Conservation (phyloP, 2,888 invertebrate species). For the Acanthopleura granulata region DNA sequence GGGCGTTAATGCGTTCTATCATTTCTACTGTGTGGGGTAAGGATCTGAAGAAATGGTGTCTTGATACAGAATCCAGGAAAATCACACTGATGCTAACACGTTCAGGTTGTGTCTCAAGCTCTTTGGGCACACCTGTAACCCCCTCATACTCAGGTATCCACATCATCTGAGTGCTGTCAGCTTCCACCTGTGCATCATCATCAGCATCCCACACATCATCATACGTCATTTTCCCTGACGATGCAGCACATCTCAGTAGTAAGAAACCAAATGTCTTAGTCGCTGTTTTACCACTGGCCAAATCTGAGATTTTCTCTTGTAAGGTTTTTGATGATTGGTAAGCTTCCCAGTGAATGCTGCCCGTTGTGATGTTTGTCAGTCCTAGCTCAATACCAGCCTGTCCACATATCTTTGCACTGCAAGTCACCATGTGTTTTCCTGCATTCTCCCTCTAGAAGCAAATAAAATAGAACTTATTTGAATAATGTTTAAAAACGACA, state of each 20-base stretch:
- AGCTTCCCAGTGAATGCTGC: slow-evolving; percentile 22
- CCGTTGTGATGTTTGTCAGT: slow-evolving; percentile 21
- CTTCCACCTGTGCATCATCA: too few species aligned
- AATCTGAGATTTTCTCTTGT: slow-evolving; percentile 2
- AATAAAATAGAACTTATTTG: background rate
- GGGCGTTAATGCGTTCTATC: slow-evolving; percentile 32
- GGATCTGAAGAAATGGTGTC: slow-evolving; percentile 53
- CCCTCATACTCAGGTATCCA: too few species aligned
- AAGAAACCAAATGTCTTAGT: slow-evolving; percentile 31
- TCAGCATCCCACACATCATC: background rate
- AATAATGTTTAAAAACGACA: too few species aligned
- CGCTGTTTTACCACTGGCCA: background rate
- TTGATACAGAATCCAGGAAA: slow-evolving; percentile 55
- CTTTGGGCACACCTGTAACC: too few species aligned
- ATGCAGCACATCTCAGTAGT: slow-evolving; percentile 29
- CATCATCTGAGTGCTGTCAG: too few species aligned
- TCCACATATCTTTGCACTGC: slow-evolving; percentile 25
- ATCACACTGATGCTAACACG: slow-evolving; percentile 48
- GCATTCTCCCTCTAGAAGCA: slow-evolving; percentile 21
- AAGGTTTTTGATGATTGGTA: slow-evolving; percentile 11
- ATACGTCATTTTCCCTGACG: background rate
- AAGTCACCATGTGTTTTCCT: slow-evolving; percentile 17
- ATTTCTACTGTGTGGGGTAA: slow-evolving; percentile 41
- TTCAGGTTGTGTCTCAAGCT: too few species aligned
- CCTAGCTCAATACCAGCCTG: slow-evolving; percentile 22